Base-by-base conservation (phyloP, 2,797 vertebrate species). In the Sebastes cheni region DNA sequence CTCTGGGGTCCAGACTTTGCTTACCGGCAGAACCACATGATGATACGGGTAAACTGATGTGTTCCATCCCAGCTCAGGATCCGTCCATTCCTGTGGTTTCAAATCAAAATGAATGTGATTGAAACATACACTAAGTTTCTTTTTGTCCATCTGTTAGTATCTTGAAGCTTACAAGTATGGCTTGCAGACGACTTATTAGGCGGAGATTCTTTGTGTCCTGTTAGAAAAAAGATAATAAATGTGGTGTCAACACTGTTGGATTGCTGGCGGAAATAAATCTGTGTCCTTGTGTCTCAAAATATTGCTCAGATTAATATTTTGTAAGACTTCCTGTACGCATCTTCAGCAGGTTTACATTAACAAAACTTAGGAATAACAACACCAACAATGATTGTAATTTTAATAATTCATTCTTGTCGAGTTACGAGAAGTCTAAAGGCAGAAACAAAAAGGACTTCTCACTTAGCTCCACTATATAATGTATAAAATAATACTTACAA, bases 1-100 rank as follows among this genome's bases (percentile, higher is more conserved):
- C 20, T 85, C 67, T 22, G 95, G 95, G 46, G 82, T 94, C 96
- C 96, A 96, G 85, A 96, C 71, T 81, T 87, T 90, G 13, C 34
- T 1, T 0, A 92, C 92, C 1, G 96, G 96, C 61, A 96, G 70
- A 12, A 92, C 25, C 8, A 95, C 88, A 14, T 67, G 0, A 1
- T 90, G 8, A 70, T 71, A 91, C 1, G 6, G 14, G 73, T 93
- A 92, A 52, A 71, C 54, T 0, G 88, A 85, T 2, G 9, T 74
- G 81, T 93, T 2, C 96, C 95, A 96, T 1, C 5, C 20, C 74
- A 96, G 30, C 5, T 88, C 91, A 4, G 83, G 82, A 70, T 96
- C 95, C 0, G 0, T 65, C 95, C 95, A 96, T 27, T 2, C 1
- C 95, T 96, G 82, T 65, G 56, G 58, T 60, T 67, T 27, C 56